These are phyloP conservation scores for Sebastes fasciatus DNA, from an alignment of 2,113 vertebrate species.

Conservation along the genomic window DNA sequence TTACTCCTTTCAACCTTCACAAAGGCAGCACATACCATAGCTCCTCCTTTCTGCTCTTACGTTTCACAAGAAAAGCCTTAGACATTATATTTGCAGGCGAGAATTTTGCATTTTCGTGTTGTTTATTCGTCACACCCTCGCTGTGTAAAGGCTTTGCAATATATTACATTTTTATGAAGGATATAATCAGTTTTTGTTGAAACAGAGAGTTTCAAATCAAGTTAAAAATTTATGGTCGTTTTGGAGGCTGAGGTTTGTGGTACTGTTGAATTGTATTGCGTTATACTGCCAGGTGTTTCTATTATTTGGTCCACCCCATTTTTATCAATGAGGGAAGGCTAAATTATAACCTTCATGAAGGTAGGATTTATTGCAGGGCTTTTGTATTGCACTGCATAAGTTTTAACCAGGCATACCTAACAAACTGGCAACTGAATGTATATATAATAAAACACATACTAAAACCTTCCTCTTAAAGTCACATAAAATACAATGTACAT, in stretches of 20 bases:
- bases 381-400: background rate
- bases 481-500: conserved; percentile 1
- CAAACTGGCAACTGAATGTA: background rate
- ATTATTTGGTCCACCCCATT: background rate
- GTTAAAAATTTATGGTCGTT: background rate
- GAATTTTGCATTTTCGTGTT: no score
- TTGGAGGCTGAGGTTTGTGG: background rate
- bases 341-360: background rate
- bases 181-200: background rate
- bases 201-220: background rate
- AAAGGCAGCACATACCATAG: no score
- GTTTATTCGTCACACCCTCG: no score
- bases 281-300: background rate
- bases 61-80: no score
- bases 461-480: conserved; percentile 1
- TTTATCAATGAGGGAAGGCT: background rate
- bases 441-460: background rate
- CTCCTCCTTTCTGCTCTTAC: no score
- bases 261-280: background rate
- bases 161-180: background rate
- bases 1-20: no score
- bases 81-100: no score
- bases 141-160: no score
- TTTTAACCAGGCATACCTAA: background rate
- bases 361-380: background rate